Conservation (phyloP, 1,140 invertebrate species). For the Lethrus apterus region DNA sequence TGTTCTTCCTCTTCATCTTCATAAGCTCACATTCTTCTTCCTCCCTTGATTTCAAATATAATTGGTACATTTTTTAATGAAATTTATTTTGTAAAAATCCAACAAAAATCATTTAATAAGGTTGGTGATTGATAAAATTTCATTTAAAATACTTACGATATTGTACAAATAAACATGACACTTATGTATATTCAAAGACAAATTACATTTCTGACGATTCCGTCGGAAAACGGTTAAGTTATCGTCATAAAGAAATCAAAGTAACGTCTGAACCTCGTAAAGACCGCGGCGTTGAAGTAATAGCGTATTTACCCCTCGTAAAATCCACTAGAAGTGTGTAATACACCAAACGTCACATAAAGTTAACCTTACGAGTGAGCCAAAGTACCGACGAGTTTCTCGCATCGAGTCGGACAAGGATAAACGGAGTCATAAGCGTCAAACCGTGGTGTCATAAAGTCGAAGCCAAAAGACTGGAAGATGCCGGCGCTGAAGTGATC, state of each 20-base stretch:
- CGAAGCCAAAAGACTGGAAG: conserved; percentile 32
- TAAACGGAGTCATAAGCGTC: conserved; percentile 33
- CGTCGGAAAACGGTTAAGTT: no score
- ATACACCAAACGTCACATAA: conserved; percentile 39
- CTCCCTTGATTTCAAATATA: no score
- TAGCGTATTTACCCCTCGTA: conserved; percentile 37
- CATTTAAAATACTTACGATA: no score
- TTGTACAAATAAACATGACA: no score
- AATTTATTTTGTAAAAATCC: no score
- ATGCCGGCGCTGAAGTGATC: conserved; percentile 24
- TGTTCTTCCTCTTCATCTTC: no score
- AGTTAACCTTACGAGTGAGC: conserved; percentile 27
- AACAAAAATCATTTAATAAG: no score
- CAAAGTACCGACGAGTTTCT: conserved; percentile 7
- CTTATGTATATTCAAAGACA: no score
- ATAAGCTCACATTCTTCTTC: no score
- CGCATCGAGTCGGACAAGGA: conserved; percentile 25
- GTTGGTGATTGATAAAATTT: no score
- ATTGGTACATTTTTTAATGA: no score
- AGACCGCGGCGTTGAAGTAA: conserved; percentile 34
- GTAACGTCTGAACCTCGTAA: conserved; percentile 30
- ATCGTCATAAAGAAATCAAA: conserved; percentile 27
- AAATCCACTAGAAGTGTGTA: conserved; percentile 39
- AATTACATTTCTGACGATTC: no score
- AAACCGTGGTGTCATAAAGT: conserved; percentile 35